Conservation (phyloP, 2,797 vertebrate species). For the Erithacus rubecula region DNA sequence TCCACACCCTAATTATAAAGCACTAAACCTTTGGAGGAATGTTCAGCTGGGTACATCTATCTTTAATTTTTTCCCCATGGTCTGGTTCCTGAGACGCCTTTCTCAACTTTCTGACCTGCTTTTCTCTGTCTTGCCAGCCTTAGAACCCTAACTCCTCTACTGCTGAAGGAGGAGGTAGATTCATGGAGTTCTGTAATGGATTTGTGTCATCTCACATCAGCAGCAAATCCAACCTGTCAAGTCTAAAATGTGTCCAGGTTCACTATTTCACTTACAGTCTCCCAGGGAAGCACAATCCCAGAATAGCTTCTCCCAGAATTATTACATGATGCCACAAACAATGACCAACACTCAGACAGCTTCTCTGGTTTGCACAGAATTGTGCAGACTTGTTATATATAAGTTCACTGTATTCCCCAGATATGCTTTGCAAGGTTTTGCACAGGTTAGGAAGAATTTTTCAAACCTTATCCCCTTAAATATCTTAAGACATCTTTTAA, state of each 20-base stretch:
- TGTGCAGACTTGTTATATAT: not conserved
- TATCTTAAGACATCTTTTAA: not conserved
- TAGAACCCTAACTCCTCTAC: not conserved
- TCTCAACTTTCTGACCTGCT: constrained; percentile 6
- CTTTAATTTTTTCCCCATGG: not conserved
- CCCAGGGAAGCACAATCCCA: not conserved
- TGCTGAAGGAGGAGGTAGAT: not conserved
- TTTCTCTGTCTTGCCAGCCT: not conserved
- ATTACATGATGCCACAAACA: not conserved
- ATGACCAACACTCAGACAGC: not conserved
- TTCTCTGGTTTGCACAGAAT: not conserved
- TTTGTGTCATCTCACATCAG: not conserved
- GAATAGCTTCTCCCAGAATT: not conserved
- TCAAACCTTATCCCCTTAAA: not conserved
- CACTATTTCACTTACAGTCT: not conserved
- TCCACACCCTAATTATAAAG: not conserved
- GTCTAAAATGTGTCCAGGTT: not conserved
- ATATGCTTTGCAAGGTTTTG: not conserved
- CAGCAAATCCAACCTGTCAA: not conserved
- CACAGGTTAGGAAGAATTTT: not conserved
- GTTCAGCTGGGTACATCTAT: not conserved
- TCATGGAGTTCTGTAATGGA: not conserved
- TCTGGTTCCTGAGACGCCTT: not conserved
- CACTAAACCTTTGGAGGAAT: not conserved
- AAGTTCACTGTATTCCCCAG: not conserved